phyloP scores from a whole-genome alignment of 2,113 vertebrate genomes.

The Silurus meridionalis region DNA sequence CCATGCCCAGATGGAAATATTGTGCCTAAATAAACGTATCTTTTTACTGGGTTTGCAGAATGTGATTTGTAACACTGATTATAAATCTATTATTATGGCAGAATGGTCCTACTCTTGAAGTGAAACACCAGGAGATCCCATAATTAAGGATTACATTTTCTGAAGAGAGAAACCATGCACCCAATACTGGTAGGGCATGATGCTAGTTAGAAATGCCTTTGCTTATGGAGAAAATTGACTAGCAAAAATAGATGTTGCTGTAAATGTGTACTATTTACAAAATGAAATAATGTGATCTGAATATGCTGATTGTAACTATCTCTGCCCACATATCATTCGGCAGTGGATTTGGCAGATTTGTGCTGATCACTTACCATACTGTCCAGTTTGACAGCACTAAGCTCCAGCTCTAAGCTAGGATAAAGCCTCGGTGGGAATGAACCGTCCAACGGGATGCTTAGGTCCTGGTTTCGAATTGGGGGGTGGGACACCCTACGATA shows the following conservation, averaged over 20 bases:
- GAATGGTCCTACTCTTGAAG: not conserved
- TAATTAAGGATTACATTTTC: not conserved
- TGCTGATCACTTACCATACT: slow-evolving; percentile 48
- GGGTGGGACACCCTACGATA: slow-evolving; percentile 32
- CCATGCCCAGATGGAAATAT: not conserved
- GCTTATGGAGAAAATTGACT: not conserved
- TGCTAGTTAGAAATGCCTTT: not conserved
- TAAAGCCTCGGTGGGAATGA: slow-evolving; percentile 54
- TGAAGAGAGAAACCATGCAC: not conserved
- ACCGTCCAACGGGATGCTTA: not conserved
- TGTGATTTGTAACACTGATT: not conserved
- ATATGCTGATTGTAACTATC: not conserved
- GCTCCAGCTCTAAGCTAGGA: slow-evolving; percentile 57
- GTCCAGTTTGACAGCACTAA: not conserved
- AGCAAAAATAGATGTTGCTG: too few relatives aligned
- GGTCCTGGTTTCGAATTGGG: not conserved
- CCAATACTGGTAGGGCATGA: not conserved
- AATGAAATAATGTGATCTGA: not conserved
- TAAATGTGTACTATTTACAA: not conserved
- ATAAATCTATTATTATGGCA: not conserved
- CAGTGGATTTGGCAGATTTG: not conserved
- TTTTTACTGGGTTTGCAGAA: not conserved
- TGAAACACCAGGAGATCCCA: not conserved
- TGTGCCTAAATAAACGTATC: not conserved
- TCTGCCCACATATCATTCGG: not conserved